phyloP scores from a whole-genome alignment of 2,888 invertebrate genomes.

The Carcina quercana region DNA sequence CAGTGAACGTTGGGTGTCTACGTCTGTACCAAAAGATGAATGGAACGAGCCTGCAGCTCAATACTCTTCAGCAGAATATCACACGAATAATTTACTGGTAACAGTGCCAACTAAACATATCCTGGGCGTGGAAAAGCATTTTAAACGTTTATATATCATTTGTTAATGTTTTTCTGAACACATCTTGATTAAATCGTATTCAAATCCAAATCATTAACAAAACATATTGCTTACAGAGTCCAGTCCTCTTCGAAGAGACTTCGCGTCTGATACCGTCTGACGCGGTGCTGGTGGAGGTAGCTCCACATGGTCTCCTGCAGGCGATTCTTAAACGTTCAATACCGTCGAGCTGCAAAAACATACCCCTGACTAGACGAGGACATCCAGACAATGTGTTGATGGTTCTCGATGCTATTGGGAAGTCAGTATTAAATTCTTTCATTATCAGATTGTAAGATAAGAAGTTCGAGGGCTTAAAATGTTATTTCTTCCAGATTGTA shows the following conservation, averaged over 20 bases:
- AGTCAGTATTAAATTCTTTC: conserved; percentile 46
- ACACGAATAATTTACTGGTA: conserved; percentile 87
- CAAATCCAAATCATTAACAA: neutral
- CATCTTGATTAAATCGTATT: no score
- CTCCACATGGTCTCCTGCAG: conserved; percentile 93
- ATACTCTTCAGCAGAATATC: conserved; percentile 88
- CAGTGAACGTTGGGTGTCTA: conserved; percentile 87
- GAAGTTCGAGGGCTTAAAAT: neutral
- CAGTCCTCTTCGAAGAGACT: conserved; percentile 88
- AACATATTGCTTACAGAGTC: conserved; percentile 17
- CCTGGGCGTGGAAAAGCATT: no score
- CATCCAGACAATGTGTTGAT: conserved; percentile 74
- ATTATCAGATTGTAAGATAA: neutral
- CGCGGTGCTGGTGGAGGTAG: conserved; percentile 89
- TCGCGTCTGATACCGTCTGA: conserved; percentile 82
- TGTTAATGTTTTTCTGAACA: no score
- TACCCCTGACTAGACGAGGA: conserved; percentile 83
- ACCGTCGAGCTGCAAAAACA: conserved; percentile 73
- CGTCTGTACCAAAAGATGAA: conserved; percentile 81
- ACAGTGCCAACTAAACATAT: no score
- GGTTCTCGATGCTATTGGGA: conserved; percentile 76
- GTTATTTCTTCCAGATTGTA: conserved; percentile 76
- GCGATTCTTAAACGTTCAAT: conserved; percentile 88
- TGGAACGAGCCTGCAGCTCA: conserved; percentile 81
- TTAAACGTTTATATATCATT: no score